These are phyloP conservation scores for Rynchops niger DNA, from an alignment of 2,113 vertebrate genomes.

Conservation along the genomic window DNA sequence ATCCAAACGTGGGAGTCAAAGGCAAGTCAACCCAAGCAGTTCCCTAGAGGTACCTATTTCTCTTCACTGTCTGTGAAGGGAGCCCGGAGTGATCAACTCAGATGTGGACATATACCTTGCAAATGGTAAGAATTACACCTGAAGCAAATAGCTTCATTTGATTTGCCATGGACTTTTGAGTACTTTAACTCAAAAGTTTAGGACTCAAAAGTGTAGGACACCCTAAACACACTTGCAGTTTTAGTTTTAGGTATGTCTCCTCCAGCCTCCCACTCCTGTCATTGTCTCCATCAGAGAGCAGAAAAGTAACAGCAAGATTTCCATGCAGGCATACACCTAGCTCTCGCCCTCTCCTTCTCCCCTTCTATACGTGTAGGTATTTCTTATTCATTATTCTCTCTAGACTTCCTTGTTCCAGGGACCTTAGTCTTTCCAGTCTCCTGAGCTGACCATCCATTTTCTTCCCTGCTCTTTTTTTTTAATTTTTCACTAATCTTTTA, in stretches of 20 bases:
- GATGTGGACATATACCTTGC: not conserved
- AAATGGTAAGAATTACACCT: not conserved
- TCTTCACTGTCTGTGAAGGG: not conserved
- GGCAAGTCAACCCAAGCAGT: not conserved
- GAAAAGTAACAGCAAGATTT: not conserved
- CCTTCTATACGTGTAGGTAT: not conserved
- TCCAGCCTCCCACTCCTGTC: not conserved
- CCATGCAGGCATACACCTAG: rapidly evolving
- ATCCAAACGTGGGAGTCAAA: not conserved
- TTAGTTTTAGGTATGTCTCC: not conserved
- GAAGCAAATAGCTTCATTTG: not conserved
- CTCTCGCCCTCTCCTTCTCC: not conserved
- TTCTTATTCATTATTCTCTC: not conserved
- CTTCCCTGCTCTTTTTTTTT: not conserved
- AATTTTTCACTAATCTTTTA: not conserved
- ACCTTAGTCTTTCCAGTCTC: not conserved
- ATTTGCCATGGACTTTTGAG: not conserved
- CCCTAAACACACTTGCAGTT: not conserved
- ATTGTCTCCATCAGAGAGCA: not conserved
- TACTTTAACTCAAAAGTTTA: not conserved
- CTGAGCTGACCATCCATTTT: not conserved
- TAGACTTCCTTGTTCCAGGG: not conserved
- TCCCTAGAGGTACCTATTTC: not conserved
- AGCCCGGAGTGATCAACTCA: not conserved
- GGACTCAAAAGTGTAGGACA: not conserved